These are phyloP conservation scores for Micrastur ruficollis DNA, from an alignment of 2,797 vertebrate species.

Conservation along the genomic window DNA sequence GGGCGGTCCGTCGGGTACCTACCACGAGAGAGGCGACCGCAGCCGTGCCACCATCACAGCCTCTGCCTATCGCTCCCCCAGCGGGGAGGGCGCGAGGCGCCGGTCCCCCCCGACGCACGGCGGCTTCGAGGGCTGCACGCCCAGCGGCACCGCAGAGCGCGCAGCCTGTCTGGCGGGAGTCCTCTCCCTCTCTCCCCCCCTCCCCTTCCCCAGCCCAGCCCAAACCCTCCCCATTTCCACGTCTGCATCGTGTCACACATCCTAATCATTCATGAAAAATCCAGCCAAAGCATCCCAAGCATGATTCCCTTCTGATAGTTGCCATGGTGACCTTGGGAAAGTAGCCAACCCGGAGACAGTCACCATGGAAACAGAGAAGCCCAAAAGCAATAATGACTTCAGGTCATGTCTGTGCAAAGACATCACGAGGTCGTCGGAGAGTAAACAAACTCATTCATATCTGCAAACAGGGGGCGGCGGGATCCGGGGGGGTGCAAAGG, in stretches of 20 bases:
- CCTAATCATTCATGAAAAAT: constrained; percentile 82
- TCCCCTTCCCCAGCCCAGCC: constrained; percentile 6
- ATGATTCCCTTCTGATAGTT: constrained; percentile 82
- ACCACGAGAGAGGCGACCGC: neutral
- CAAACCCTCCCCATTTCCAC: constrained; percentile 59
- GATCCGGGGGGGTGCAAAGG: neutral
- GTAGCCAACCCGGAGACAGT: constrained; percentile 78
- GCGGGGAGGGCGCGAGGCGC: neutral
- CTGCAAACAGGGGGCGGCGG: neutral
- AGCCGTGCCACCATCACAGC: constrained; percentile 69
- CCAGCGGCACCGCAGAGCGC: neutral
- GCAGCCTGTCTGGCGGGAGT: constrained; percentile 56
- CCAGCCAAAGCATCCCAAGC: constrained; percentile 80
- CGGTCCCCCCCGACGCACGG: neutral
- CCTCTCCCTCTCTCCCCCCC: neutral
- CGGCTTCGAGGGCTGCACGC: constrained; percentile 7
- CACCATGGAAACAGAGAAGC: constrained; percentile 80
- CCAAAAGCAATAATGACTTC: constrained; percentile 76
- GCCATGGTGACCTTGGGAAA: constrained; percentile 81
- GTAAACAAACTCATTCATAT: constrained; percentile 66
- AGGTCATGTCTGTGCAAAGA: constrained; percentile 71
- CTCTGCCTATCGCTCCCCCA: constrained; percentile 11
- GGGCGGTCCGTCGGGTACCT: neutral
- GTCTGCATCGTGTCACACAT: constrained; percentile 78
- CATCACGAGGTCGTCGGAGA: constrained; percentile 56